phyloP scores from a whole-genome alignment of 1,140 invertebrate genomes.

The Mesaphorura yosii region DNA sequence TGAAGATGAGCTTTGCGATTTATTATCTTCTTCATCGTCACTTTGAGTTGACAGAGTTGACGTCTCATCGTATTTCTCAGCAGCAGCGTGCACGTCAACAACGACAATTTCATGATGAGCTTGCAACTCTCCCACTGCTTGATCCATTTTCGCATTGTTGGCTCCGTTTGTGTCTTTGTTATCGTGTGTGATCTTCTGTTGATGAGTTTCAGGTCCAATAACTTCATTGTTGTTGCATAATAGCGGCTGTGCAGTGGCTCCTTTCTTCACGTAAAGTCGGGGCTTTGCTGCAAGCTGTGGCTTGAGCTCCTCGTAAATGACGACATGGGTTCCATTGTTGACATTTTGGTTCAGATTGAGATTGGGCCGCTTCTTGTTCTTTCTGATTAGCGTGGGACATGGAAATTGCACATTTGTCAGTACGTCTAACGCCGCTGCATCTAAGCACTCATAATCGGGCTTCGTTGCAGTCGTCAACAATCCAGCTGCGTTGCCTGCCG shows the following conservation, averaged over 20 bases:
- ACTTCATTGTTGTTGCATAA: no score
- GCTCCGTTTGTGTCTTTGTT: neutral
- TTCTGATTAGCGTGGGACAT: slow-evolving; percentile 6
- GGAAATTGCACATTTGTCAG: slow-evolving; percentile 1
- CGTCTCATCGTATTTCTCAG: neutral
- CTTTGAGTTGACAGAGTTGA: no score
- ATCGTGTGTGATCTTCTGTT: neutral
- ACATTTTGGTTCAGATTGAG: neutral
- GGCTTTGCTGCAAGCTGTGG: neutral
- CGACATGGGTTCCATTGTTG: no score
- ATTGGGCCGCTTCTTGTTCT: neutral
- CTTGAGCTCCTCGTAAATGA: neutral
- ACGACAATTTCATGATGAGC: neutral
- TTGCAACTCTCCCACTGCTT: no score
- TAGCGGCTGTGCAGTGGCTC: no score
- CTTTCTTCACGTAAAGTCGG: neutral
- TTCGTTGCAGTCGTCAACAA: no score
- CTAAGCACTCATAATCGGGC: no score
- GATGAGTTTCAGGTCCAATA: neutral
- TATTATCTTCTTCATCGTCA: no score
- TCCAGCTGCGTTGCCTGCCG: no score
- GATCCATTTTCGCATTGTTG: neutral
- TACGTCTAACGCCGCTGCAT: no score
- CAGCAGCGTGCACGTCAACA: neutral
- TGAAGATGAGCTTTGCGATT: no score